Conservation (phyloP, 2,113 vertebrate species). For the Piprites chloris region DNA sequence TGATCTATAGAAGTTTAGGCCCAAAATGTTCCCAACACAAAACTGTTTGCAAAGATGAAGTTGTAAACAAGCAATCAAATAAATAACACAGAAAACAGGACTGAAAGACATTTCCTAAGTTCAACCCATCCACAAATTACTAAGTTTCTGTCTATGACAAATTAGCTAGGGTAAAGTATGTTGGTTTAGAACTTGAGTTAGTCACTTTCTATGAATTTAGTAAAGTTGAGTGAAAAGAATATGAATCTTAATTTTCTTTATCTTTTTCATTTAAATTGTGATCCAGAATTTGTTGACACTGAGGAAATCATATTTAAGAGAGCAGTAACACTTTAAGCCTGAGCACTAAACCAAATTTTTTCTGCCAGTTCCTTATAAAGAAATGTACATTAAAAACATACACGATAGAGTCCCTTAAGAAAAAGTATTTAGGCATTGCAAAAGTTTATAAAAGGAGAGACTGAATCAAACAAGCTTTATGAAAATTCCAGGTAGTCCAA, state of each 20-base stretch:
- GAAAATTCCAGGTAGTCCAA: not conserved
- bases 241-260: not conserved
- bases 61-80: not conserved
- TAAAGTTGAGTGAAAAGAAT: not conserved
- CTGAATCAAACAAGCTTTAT: not conserved
- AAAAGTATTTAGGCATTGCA: not conserved
- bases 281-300: not conserved
- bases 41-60: not conserved
- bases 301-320: not conserved
- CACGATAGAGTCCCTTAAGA: not conserved
- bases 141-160: not conserved
- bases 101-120: not conserved
- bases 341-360: fast-evolving
- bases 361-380: not conserved
- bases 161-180: not conserved
- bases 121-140: not conserved
- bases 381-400: not conserved
- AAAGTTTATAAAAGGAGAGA: not conserved
- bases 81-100: not conserved
- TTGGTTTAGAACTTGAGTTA: not conserved
- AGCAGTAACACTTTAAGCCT: not conserved
- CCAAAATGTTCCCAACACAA: too few relatives aligned
- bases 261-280: not conserved
- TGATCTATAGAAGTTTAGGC: too few relatives aligned
- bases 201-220: not conserved